phyloP scores from a whole-genome alignment of 2,113 vertebrate genomes.

The Otolemur garnettii region DNA sequence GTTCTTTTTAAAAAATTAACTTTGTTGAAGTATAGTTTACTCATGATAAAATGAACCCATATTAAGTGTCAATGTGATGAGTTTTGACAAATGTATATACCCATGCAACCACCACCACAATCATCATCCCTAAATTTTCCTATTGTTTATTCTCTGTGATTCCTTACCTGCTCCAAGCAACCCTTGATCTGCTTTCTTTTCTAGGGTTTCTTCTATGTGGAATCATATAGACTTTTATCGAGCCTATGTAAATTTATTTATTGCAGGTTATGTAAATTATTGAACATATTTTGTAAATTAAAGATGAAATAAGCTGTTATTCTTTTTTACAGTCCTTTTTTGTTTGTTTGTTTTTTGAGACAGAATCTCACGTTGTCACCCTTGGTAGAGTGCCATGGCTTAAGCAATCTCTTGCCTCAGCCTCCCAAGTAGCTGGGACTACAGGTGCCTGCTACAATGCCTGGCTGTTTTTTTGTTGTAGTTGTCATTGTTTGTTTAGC shows the following conservation, averaged over 20 bases:
- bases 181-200: not conserved
- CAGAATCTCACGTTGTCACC: no score
- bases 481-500: no score
- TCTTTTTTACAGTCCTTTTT: not conserved
- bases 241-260: not conserved
- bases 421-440: no score
- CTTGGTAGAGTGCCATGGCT: no score
- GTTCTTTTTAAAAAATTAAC: not conserved
- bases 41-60: not conserved
- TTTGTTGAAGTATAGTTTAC: not conserved
- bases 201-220: not conserved
- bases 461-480: no score
- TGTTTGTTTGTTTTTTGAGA: no score
- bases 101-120: not conserved
- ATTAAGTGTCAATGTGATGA: not conserved
- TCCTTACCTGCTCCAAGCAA: not conserved
- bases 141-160: not conserved
- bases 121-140: not conserved
- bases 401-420: no score
- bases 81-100: not conserved
- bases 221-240: not conserved
- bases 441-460: no score
- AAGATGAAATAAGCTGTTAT: not conserved
- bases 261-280: not conserved
- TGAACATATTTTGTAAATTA: not conserved